phyloP scores from a whole-genome alignment of 2,113 vertebrate genomes.

The Equus quagga region DNA sequence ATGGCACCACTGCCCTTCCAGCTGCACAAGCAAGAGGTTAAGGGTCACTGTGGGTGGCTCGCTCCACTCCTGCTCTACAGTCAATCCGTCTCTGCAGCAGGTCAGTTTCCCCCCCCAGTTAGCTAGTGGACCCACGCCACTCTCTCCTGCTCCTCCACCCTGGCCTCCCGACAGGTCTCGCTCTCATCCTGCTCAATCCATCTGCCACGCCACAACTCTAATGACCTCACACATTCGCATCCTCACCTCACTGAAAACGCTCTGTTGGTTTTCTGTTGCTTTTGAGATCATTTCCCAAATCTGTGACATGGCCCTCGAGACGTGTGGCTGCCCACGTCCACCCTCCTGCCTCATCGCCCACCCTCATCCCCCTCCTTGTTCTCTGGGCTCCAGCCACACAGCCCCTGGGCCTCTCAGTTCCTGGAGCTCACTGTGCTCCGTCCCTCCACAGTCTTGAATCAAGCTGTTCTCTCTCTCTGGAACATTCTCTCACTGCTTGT shows the following conservation, averaged over 20 bases:
- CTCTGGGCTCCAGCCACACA: not conserved
- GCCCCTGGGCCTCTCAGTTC: not conserved
- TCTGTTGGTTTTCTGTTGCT: not conserved
- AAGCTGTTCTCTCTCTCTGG: not conserved
- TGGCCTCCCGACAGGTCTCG: not conserved
- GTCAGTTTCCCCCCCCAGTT: accelerated
- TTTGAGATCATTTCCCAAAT: not conserved
- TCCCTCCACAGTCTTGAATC: too few species aligned
- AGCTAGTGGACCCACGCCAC: not conserved
- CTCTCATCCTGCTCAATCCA: not conserved
- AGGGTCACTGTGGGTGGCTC: not conserved
- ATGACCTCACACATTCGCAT: not conserved
- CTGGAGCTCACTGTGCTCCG: not conserved
- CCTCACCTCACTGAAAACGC: not conserved
- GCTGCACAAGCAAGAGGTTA: not conserved
- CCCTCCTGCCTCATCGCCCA: not conserved
- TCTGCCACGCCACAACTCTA: not conserved
- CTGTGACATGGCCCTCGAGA: accelerated
- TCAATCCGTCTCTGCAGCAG: not conserved
- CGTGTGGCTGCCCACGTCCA: not conserved
- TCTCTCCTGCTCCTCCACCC: not conserved
- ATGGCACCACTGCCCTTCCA: accelerated
- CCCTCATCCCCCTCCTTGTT: not conserved
- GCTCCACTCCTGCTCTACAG: not conserved
- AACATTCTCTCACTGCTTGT: not conserved